phyloP scores from a whole-genome alignment of 2,113 vertebrate genomes.

The Madoqua kirkii region DNA sequence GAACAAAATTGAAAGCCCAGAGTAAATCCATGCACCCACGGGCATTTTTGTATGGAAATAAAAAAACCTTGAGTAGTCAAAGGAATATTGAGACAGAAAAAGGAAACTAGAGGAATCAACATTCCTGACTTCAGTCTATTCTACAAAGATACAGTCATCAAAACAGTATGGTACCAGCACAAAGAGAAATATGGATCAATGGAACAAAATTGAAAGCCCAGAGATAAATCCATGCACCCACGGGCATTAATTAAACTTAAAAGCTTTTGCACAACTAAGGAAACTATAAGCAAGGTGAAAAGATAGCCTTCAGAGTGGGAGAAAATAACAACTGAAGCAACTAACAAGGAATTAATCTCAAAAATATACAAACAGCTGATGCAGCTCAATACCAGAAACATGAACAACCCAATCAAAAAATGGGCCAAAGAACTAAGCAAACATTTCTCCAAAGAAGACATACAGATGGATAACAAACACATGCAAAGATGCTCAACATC shows the following conservation, averaged over 20 bases:
- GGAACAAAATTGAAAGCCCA: too few relatives aligned
- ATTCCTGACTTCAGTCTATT: too few relatives aligned
- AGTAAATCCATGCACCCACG: neutral
- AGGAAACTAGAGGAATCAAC: too few relatives aligned
- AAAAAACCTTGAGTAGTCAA: too few relatives aligned
- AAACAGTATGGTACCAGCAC: too few relatives aligned
- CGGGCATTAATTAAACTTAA: neutral
- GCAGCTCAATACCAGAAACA: neutral
- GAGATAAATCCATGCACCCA: too few relatives aligned
- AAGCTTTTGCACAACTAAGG: rapidly evolving
- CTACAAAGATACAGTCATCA: too few relatives aligned
- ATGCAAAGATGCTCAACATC: neutral
- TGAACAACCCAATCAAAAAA: neutral
- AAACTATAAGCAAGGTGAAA: neutral
- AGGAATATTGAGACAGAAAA: too few relatives aligned
- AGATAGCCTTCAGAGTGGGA: neutral
- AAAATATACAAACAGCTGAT: neutral
- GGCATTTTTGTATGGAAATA: too few relatives aligned
- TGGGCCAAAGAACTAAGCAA: neutral
- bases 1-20: neutral
- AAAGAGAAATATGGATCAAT: too few relatives aligned
- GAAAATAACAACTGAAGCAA: neutral
- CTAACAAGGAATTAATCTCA: neutral
- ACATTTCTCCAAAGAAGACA: neutral
- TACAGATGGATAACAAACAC: neutral